These are phyloP conservation scores for Reticulitermes lucifugus DNA, from an alignment of 2,888 invertebrate species.

Conservation along the genomic window DNA sequence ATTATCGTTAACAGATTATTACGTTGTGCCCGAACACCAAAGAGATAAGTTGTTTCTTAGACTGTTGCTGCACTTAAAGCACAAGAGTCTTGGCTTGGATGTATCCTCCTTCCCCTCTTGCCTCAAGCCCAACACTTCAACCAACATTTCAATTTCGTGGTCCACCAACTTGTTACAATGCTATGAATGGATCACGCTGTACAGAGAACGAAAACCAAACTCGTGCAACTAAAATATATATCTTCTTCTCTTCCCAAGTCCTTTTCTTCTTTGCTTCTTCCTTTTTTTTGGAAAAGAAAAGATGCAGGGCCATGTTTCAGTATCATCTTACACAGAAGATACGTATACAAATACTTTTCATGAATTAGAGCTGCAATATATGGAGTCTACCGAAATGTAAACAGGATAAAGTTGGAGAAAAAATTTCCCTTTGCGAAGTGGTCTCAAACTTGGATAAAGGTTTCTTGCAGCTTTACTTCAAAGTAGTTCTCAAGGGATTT, in stretches of 20 bases:
- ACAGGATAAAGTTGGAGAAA: not conserved
- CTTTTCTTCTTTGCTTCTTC: not conserved
- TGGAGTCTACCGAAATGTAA: not conserved
- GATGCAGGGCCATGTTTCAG: not conserved
- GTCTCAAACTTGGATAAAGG: not conserved
- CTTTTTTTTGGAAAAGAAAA: not conserved
- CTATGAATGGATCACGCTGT: slow-evolving; percentile 25
- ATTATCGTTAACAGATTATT: too few species aligned
- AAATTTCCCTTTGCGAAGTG: not conserved
- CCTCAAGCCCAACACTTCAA: slow-evolving; percentile 10
- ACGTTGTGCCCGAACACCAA: not conserved
- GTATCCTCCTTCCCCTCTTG: not conserved
- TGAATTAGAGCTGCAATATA: not conserved
- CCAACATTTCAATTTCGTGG: slow-evolving; percentile 36
- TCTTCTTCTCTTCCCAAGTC: not conserved
- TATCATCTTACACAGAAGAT: not conserved
- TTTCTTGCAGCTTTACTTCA: not conserved
- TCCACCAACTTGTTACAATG: slow-evolving; percentile 31
- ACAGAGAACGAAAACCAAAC: slow-evolving; percentile 14
- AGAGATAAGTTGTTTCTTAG: not conserved
- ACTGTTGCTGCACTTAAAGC: not conserved
- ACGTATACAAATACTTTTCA: not conserved
- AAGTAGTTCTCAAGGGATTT: not conserved
- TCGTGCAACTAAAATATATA: slow-evolving; percentile 3
- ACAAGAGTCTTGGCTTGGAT: not conserved